Evolutionary conservation across 2,888 invertebrate species (phyloP).

Genomic region (Ametastegia equiseti): DNA sequence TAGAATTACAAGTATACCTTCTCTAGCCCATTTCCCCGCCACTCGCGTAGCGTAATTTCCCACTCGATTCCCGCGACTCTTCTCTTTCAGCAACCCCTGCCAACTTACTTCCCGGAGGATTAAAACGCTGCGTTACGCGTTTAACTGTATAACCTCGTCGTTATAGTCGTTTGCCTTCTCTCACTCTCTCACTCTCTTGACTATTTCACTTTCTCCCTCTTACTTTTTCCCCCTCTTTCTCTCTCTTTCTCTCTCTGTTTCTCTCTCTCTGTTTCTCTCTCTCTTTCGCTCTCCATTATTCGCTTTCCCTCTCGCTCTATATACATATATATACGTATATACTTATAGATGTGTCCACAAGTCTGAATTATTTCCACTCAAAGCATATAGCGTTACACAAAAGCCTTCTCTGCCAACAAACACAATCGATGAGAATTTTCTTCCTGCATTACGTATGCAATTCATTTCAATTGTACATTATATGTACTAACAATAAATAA

Average conservation of each 20-base stretch:
- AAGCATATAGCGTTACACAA: neutral
- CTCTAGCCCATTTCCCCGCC: neutral
- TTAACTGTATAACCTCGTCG: conserved; percentile 29
- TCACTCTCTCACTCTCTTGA: conserved; percentile 24
- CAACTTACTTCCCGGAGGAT: conserved; percentile 1
- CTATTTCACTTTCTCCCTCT: conserved; percentile 46
- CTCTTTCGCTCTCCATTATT: conserved; percentile 42
- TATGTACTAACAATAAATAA: no score
- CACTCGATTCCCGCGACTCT: neutral
- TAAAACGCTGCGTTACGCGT: conserved; percentile 30
- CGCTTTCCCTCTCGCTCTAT: conserved; percentile 23
- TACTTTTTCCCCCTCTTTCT: conserved; percentile 46
- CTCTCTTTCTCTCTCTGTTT: conserved; percentile 10
- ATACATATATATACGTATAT: neutral
- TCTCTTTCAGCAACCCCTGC: neutral
- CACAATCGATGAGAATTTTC: neutral
- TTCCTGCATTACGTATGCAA: neutral
- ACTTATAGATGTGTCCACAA: neutral
- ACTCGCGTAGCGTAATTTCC: neutral
- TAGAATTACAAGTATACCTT: neutral
- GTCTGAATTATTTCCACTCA: neutral
- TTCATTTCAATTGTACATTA: no score
- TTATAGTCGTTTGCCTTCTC: conserved; percentile 39
- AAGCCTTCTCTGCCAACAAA: neutral
- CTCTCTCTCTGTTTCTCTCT: conserved; percentile 48